Base-by-base conservation (phyloP, 2,888 invertebrate species). In the Netelia fuscicornis region DNA sequence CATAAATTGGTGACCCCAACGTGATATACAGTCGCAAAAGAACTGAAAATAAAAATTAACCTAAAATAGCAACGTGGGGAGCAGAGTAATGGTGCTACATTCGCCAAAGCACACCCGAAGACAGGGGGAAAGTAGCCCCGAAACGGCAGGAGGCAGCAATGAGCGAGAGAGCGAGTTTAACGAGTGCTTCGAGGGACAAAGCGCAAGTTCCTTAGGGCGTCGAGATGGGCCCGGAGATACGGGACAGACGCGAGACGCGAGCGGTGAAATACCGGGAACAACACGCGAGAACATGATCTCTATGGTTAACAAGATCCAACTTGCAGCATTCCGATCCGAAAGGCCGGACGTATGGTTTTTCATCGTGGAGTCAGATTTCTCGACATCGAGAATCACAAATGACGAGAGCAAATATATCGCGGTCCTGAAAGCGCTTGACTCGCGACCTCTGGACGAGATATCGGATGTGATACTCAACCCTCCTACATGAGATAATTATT, bases 401-500 rank as follows among this genome's bases (percentile, higher is more conserved):
- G 79, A 83, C 30, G 20, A 62, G 1, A 56, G 48, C 23, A 80
- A 74, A 44, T 83, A 74, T 30, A 70, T 25, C 25, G 11, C 30
- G 0, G 65, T 75, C 5, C n/a, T 83, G 1, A 68, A 25, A n/a
- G 44, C 78, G 10, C 44, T 83, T 0, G 83, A 80, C 20, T 0
- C 68, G 1, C 52, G 9, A 1, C 54, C 79, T 3, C 20, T 80
- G n/a, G 13, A 54, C 8, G 70, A 80, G 23, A n/a, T 83, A 9
- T 44, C 78, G 2, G 83, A 76, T 30, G 23, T 83, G 5, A 11
- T 80, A 6, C 20, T 17, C 8, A 25, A 79, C 10, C 79, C 79
- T 9, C 83, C 83, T 1, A 23, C 1, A 0, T 17, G 5, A 48
- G 52, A 80, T 25, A 74, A 62, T n/a, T 83, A 83, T 81, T n/a